phyloP scores from a whole-genome alignment of 1,140 invertebrate species.

The Phymorhynchus buccinoides region DNA sequence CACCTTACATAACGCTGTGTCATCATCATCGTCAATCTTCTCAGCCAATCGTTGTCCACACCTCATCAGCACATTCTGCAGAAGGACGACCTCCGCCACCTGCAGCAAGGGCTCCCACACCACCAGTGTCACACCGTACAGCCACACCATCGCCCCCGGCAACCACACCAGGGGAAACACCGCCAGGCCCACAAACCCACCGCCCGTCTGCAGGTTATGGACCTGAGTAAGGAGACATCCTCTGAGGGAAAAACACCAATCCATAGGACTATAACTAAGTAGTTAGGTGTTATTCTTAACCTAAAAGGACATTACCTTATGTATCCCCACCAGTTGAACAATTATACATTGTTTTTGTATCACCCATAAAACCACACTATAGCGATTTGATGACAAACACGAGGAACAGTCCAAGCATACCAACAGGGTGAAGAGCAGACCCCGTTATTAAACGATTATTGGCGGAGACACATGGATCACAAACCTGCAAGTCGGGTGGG shows the following conservation, averaged over 20 bases:
- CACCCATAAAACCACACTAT: too few relatives aligned
- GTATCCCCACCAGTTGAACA: too few relatives aligned
- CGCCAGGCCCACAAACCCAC: conserved; percentile 43
- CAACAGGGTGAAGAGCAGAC: too few relatives aligned
- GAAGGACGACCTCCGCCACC: conserved; percentile 52
- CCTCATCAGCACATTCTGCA: conserved; percentile 54
- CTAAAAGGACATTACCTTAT: too few relatives aligned
- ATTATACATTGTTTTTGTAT: too few relatives aligned
- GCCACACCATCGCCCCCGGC: conserved; percentile 53
- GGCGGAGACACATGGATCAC: too few relatives aligned
- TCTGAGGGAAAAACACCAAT: conserved; percentile 47
- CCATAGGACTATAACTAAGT: too few relatives aligned
- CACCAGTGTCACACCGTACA: conserved; percentile 53
- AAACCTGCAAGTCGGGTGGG: too few relatives aligned
- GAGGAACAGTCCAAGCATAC: too few relatives aligned
- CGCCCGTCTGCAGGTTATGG: conserved; percentile 49
- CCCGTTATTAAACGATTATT: too few relatives aligned
- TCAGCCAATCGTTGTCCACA: conserved; percentile 51
- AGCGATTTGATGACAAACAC: too few relatives aligned
- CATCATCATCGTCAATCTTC: conserved; percentile 50
- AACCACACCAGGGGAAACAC: conserved; percentile 53
- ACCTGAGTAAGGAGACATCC: conserved; percentile 43
- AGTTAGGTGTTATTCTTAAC: too few relatives aligned
- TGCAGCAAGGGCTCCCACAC: conserved; percentile 51
- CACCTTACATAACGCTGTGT: conserved; percentile 34